Evolutionary conservation across 2,797 vertebrate species (phyloP).

Genomic region (Labroides dimidiatus): DNA sequence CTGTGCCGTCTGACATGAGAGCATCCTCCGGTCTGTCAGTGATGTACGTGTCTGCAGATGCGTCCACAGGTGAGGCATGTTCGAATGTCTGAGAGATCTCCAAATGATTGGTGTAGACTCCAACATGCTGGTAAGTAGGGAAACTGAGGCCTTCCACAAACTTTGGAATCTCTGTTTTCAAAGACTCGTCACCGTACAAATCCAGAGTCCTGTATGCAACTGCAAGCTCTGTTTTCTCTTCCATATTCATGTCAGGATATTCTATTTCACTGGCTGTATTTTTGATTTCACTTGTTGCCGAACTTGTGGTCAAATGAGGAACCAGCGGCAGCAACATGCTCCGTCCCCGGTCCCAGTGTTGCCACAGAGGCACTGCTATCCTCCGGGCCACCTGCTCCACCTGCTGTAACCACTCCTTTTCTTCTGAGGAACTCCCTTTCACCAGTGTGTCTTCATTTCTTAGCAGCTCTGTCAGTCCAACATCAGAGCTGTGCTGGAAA

Average conservation of each 20-base stretch:
- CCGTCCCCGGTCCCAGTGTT: slow-evolving; percentile 68
- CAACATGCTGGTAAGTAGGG: not conserved
- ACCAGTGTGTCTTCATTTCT: slow-evolving; percentile 18
- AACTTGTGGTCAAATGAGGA: not conserved
- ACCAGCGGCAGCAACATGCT: slow-evolving; percentile 38
- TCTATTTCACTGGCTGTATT: not conserved
- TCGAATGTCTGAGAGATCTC: accelerated
- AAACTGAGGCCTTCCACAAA: not conserved
- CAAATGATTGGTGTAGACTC: not conserved
- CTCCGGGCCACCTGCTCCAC: slow-evolving; percentile 79
- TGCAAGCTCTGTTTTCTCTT: slow-evolving; percentile 48
- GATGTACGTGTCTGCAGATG: not conserved
- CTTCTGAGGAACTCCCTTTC: slow-evolving; percentile 65
- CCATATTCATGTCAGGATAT: slow-evolving; percentile 8
- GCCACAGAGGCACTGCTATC: slow-evolving; percentile 82
- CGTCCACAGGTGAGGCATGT: slow-evolving; percentile 5
- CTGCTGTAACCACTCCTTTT: slow-evolving; percentile 71
- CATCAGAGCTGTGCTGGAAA: not conserved
- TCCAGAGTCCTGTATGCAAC: slow-evolving; percentile 11
- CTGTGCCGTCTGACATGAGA: not conserved
- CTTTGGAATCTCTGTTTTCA: not conserved
- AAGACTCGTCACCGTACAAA: not conserved
- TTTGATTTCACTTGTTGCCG: not conserved
- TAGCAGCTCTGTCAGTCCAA: slow-evolving; percentile 23
- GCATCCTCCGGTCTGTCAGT: not conserved